These are phyloP conservation scores for Ia io DNA, from an alignment of 2,113 vertebrate species.

Conservation along the genomic window DNA sequence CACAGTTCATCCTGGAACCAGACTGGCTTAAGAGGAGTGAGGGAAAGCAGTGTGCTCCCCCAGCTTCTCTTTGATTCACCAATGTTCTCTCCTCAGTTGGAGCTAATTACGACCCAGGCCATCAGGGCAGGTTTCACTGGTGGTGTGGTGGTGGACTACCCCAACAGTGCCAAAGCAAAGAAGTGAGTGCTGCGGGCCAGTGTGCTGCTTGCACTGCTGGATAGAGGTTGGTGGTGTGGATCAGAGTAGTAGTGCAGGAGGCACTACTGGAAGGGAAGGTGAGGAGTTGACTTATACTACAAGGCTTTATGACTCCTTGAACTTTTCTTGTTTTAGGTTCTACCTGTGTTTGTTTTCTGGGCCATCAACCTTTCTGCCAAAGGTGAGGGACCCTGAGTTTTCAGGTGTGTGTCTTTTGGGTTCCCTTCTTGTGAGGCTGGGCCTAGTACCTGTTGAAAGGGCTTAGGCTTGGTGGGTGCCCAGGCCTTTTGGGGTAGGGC, in stretches of 20 bases:
- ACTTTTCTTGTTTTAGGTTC: conserved; percentile 84
- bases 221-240: background rate
- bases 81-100: conserved; percentile 82
- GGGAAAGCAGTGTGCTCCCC: background rate
- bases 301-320: background rate
- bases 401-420: background rate
- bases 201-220: no score
- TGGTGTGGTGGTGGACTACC: conserved; percentile 97
- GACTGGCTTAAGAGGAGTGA: background rate
- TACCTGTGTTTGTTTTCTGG: conserved; percentile 97
- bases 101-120: conserved; percentile 94
- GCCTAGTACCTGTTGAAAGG: background rate
- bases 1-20: background rate
- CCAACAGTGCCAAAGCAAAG: conserved; percentile 96
- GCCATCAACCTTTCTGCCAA: conserved; percentile 86
- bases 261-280: background rate
- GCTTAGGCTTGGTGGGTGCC: background rate
- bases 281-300: background rate
- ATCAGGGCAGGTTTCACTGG: conserved; percentile 95
- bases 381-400: conserved; percentile 84
- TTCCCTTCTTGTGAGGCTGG: background rate
- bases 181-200: conserved; percentile 85
- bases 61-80: background rate
- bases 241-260: background rate
- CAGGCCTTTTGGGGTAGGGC: background rate